Evolutionary conservation across 2,888 invertebrate species (phyloP).

Genomic region (Alentia gelatinosa): DNA sequence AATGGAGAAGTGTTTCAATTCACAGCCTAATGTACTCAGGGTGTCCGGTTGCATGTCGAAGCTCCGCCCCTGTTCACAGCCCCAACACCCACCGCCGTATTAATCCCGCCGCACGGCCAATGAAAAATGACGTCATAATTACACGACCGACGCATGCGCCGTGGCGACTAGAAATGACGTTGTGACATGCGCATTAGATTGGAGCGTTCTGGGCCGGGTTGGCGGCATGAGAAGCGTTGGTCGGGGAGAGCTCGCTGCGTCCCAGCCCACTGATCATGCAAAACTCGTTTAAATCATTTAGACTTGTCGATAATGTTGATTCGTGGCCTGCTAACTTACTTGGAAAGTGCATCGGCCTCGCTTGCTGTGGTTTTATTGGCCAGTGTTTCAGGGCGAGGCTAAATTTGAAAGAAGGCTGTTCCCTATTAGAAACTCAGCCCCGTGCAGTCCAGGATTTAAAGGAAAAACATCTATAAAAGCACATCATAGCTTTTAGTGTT

Average conservation of each 20-base stretch:
- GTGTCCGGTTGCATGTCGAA: background rate
- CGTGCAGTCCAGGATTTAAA: too few relatives aligned
- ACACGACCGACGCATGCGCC: constrained; percentile 23
- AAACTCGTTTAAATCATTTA: constrained; percentile 42
- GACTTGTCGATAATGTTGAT: constrained; percentile 38
- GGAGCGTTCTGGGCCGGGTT: background rate
- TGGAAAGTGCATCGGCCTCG: constrained; percentile 9
- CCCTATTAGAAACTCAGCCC: background rate
- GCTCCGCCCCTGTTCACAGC: background rate
- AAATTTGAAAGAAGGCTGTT: background rate
- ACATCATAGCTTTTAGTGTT: background rate
- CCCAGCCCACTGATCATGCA: constrained; percentile 13
- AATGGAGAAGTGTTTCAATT: background rate
- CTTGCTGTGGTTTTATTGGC: background rate
- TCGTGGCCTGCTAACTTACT: constrained; percentile 27
- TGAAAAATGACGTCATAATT: constrained; percentile 34
- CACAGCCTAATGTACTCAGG: background rate
- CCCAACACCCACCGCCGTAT: background rate
- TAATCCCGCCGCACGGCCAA: background rate
- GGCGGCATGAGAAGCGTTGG: background rate
- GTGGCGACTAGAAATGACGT: constrained; percentile 29
- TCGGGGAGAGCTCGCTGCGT: background rate
- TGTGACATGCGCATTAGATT: constrained; percentile 19
- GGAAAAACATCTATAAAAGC: background rate
- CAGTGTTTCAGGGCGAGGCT: background rate